A percentile compares a stretch with the other conserved stretches of the same genome.
Conservation (phyloP, 53 echinoderm and acorn worm genomes). For the Echinometra lucunter region DNA sequence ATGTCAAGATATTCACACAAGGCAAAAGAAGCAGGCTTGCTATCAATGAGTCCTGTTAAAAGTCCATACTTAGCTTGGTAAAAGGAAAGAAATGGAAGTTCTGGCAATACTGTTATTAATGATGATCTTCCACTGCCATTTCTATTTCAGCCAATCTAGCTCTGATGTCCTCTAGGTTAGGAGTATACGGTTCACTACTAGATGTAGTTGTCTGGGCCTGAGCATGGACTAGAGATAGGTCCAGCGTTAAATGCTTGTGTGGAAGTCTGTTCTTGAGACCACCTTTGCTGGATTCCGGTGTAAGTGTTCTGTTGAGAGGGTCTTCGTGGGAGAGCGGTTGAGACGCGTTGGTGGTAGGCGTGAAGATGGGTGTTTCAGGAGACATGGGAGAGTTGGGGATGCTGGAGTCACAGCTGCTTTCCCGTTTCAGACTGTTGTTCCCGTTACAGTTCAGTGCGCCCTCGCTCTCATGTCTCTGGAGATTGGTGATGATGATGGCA, state of each 20-base stretch:
- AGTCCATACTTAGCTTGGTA: neutral
- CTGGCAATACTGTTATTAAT: conserved; percentile 38
- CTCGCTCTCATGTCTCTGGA: conserved; percentile 12
- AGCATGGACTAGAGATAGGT: conserved; percentile 15
- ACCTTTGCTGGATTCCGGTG: neutral
- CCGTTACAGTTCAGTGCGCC: conserved; percentile 49
- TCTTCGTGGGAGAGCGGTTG: conserved; percentile 1
- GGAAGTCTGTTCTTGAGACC: neutral
- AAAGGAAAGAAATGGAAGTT: conserved; percentile 7
- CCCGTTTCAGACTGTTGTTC: conserved; percentile 43
- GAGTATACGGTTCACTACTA: conserved; percentile 66
- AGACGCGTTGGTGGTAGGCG: neutral
- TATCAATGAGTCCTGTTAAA: neutral
- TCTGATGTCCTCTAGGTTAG: conserved; percentile 65
- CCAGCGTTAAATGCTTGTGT: conserved; percentile 21
- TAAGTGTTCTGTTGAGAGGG: conserved; percentile 34
- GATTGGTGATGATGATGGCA: neutral
- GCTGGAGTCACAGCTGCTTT: neutral
- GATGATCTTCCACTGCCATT: conserved; percentile 59
- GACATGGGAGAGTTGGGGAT: neutral
- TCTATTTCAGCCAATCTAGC: conserved; percentile 63
- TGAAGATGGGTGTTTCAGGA: neutral
- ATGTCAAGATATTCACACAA: conserved; percentile 7
- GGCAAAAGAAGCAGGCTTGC: neutral
- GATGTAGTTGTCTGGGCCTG: conserved; percentile 30